Conservation (phyloP, 2,797 vertebrate genomes). For the Sebastes steindachneri region DNA sequence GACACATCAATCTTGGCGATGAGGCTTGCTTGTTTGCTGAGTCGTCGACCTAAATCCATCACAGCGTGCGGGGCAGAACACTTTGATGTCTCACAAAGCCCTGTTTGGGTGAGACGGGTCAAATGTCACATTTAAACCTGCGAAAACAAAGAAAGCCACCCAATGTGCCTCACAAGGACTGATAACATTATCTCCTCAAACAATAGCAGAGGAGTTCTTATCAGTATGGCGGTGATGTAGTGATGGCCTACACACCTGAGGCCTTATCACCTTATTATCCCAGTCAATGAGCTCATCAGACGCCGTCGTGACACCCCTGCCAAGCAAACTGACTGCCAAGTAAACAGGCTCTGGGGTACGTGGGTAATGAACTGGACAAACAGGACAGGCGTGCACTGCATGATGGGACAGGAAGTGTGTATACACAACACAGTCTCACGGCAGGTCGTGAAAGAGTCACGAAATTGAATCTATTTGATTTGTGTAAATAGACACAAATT, state of each 20-base stretch:
- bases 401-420: not conserved
- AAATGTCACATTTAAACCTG: constrained; percentile 42
- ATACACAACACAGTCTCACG: too few species aligned
- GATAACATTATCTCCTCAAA: constrained; percentile 39
- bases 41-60: constrained; percentile 41
- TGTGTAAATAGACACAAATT: too few species aligned
- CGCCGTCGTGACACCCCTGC: not conserved
- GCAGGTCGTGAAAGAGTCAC: rapidly evolving
- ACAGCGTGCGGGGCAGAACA: not conserved
- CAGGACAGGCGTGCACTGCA: constrained; percentile 1
- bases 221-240: constrained; percentile 28
- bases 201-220: constrained; percentile 32
- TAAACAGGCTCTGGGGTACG: constrained; percentile 4
- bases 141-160: constrained; percentile 30
- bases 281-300: constrained; percentile 41
- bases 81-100: constrained; percentile 17
- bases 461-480: too few species aligned
- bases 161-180: constrained; percentile 9
- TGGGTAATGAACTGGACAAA: constrained; percentile 47
- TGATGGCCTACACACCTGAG: constrained; percentile 23
- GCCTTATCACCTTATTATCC: constrained; percentile 12
- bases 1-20: constrained; percentile 17
- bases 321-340: constrained; percentile 30
- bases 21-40: constrained; percentile 39
- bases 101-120: constrained; percentile 32